Percentiles rank a stretch among this genome's conserved stretches.
phyloP scores from a whole-genome alignment of 2,113 vertebrate genomes.

The Eulemur rufifrons region DNA sequence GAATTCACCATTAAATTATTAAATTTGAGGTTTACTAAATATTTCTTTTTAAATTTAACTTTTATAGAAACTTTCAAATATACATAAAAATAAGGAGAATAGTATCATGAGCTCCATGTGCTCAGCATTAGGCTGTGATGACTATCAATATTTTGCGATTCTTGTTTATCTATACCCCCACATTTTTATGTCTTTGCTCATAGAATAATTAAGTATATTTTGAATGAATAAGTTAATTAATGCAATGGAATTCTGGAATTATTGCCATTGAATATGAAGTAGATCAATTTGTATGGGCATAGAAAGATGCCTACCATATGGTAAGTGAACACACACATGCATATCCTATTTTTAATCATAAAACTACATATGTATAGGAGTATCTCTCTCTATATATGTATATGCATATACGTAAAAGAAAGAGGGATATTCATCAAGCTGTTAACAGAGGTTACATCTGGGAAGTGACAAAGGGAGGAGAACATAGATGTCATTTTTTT shows the following conservation, averaged over 20 bases:
- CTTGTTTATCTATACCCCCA: neutral
- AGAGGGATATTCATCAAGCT: neutral
- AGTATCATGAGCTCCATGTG: neutral
- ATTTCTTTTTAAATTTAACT: neutral
- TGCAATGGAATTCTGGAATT: neutral
- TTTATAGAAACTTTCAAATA: neutral
- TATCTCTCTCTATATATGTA: neutral
- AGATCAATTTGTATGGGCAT: neutral
- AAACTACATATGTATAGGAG: neutral
- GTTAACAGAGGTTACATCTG: neutral
- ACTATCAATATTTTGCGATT: neutral
- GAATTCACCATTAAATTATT: neutral
- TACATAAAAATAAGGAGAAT: neutral
- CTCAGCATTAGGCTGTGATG: neutral
- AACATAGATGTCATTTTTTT: neutral
- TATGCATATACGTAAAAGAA: neutral
- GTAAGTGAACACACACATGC: neutral
- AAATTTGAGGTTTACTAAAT: neutral
- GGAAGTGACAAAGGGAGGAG: neutral
- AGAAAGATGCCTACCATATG: neutral
- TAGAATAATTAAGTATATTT: neutral
- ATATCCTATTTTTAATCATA: neutral
- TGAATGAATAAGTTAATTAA: neutral
- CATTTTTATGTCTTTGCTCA: neutral
- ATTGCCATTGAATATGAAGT: neutral